A percentile compares a stretch with the other conserved stretches of the same genome.
phyloP scores from a whole-genome alignment of 1,140 invertebrate genomes.

The Drosophila ogumai region DNA sequence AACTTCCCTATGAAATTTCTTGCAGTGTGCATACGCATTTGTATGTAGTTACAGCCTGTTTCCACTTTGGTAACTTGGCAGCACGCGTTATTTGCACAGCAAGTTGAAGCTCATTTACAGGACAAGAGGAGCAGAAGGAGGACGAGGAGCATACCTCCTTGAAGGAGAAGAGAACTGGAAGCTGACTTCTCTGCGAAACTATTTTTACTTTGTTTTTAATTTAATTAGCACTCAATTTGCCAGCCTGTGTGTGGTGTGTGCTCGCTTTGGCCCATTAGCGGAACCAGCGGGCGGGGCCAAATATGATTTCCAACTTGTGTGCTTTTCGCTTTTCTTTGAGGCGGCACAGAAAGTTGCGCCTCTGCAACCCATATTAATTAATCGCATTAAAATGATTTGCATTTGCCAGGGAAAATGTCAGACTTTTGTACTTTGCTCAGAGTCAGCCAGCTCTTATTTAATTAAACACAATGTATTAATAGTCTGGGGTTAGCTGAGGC shows the following conservation, averaged over 20 bases:
- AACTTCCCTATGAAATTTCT: background rate
- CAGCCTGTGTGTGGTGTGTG: slow-evolving; percentile 19
- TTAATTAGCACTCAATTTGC: slow-evolving; percentile 73
- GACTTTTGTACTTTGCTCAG: slow-evolving; percentile 29
- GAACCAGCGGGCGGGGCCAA: slow-evolving; percentile 18
- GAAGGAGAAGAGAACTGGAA: slow-evolving; percentile 8
- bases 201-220: slow-evolving; percentile 72
- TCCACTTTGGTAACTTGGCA: slow-evolving; percentile 19
- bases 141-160: background rate
- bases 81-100: slow-evolving; percentile 65
- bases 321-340: slow-evolving; percentile 52
- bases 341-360: slow-evolving; percentile 36
- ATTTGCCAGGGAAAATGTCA: slow-evolving; percentile 16
- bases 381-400: slow-evolving; percentile 72
- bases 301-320: slow-evolving; percentile 62
- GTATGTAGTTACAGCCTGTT: slow-evolving; percentile 11
- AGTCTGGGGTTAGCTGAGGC: background rate
- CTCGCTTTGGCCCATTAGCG: slow-evolving; percentile 39
- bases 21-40: slow-evolving; percentile 16
- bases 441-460: slow-evolving; percentile 31
- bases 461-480: slow-evolving; percentile 64
- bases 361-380: slow-evolving; percentile 59
- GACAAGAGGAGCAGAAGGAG: slow-evolving; percentile 38
- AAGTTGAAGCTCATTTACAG: slow-evolving; percentile 81
- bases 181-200: slow-evolving; percentile 69